Evolutionary conservation across 53 echinoderm and acorn worm genomes (phyloP).

Genomic region (Paelopatides confundens): DNA sequence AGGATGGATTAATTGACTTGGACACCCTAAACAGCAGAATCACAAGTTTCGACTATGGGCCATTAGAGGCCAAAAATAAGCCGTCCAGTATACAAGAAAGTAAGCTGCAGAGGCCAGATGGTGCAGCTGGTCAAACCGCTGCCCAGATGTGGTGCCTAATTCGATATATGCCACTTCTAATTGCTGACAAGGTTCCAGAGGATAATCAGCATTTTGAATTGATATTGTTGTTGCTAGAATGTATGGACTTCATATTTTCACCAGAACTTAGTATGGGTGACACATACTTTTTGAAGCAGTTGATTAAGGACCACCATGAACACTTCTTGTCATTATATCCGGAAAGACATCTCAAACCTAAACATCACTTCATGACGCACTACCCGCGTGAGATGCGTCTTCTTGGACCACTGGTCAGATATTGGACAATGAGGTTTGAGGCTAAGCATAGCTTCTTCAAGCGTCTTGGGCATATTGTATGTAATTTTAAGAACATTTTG

Average conservation of each 20-base stretch:
- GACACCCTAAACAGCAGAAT: conserved; percentile 52
- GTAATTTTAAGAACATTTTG: conserved; percentile 60
- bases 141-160: conserved; percentile 70
- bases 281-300: conserved; percentile 56
- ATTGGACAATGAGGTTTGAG: conserved; percentile 73
- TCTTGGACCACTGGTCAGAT: conserved; percentile 59
- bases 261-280: conserved; percentile 52
- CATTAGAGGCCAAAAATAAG: conserved; percentile 45
- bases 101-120: conserved; percentile 36
- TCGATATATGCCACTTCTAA: conserved; percentile 44
- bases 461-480: conserved; percentile 44
- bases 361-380: conserved; percentile 71
- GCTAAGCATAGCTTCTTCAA: conserved; percentile 69
- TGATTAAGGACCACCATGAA: conserved; percentile 66
- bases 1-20: conserved; percentile 44
- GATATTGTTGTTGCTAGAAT: conserved; percentile 41
- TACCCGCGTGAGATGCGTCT: conserved; percentile 50
- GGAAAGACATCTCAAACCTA: conserved; percentile 24
- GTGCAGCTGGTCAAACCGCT: conserved; percentile 52
- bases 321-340: conserved; percentile 47
- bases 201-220: conserved; percentile 64
- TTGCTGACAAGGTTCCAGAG: conserved; percentile 69
- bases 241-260: conserved; percentile 60
- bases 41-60: conserved; percentile 70
- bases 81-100: conserved; percentile 22